Base-by-base conservation (phyloP, 1,140 invertebrate species). In the Scaptomyza graminum region DNA sequence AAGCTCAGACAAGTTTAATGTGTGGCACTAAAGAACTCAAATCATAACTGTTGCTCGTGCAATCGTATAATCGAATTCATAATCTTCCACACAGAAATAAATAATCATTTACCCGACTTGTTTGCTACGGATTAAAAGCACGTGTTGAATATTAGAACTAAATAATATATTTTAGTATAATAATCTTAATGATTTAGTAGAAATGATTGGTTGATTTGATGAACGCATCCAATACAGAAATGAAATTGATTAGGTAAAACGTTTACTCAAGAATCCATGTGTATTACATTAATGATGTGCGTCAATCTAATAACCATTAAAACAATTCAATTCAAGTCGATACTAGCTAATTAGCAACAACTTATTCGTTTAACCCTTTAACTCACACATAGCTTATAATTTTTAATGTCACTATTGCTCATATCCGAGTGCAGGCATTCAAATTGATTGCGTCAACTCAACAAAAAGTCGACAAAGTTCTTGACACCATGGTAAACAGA, bases 11-110 rank as follows among this genome's bases (percentile, higher is more conserved):
- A 16, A 13, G 37, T 16, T 51, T n/a, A n/a, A n/a, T n/a, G n/a
- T n/a, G n/a, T n/a, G n/a, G 50, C 43, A 63, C 66, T 69, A 55
- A 49, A 44, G 25, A 39, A 61, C 50, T 43, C n/a, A 37, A 63
- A 49, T 49, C 43, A 63, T 63, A 69, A 63, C 37, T 15, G 51
- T 66, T 0, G n/a, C 28, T 16, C 28, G 22, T 55, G 22, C 46
- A 34, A 22, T 18, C 8, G 3, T 8, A 25, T 54, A 15, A 64
- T 46, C 52, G 63, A 15, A 59, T 9, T 25, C 51, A 16, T 54
- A 37, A 64, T 70, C 52, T 50, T 25, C 31, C 31, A 54, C 28
- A 18, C 11, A 44, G 37, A 11, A 65, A 50, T 44, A 34, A 55
- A 64, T 44, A 55, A 49, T 49, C 22, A 54, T 18, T n/a, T 16